Conservation (phyloP, 30 jellyfish, hydroid and myxozoan genomes). For the Aurelia sp. region DNA sequence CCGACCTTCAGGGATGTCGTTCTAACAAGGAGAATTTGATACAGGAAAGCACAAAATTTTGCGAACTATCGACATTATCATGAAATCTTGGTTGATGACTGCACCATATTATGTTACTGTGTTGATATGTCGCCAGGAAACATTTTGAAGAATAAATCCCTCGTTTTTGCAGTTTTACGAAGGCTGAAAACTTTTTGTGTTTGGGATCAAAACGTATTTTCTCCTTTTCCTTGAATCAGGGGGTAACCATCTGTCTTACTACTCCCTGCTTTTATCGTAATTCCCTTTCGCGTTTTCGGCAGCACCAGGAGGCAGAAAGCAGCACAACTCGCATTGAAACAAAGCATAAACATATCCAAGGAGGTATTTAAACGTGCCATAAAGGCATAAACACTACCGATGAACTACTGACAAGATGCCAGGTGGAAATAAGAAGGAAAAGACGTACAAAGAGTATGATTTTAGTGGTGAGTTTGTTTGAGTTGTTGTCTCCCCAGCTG, state of each 20-base stretch:
- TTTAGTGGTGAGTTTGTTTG: conserved; percentile 57
- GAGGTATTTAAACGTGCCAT: neutral
- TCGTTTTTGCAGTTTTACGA: neutral
- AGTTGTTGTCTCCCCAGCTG: conserved; percentile 25
- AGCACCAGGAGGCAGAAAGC: conserved; percentile 26
- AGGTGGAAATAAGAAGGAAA: conserved; percentile 66
- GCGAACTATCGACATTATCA: neutral
- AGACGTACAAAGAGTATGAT: conserved; percentile 50
- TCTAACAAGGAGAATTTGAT: conserved; percentile 15
- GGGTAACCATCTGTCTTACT: conserved; percentile 62
- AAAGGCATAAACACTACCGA: neutral
- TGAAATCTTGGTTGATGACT: neutral
- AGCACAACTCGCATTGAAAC: neutral
- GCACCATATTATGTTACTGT: too few species aligned
- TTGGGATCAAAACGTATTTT: conserved; percentile 48
- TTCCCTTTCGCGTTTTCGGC: conserved; percentile 43
- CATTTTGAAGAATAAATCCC: too few species aligned
- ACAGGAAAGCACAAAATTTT: neutral
- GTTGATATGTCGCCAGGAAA: too few species aligned
- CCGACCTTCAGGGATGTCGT: conserved; percentile 66
- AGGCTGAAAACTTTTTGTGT: neutral
- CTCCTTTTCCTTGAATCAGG: conserved; percentile 43
- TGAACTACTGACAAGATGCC: conserved; percentile 33
- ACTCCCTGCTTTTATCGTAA: conserved; percentile 52
- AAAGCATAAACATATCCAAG: neutral